phyloP scores from a whole-genome alignment of 2,113 vertebrate genomes.

The Terrapene triunguis region DNA sequence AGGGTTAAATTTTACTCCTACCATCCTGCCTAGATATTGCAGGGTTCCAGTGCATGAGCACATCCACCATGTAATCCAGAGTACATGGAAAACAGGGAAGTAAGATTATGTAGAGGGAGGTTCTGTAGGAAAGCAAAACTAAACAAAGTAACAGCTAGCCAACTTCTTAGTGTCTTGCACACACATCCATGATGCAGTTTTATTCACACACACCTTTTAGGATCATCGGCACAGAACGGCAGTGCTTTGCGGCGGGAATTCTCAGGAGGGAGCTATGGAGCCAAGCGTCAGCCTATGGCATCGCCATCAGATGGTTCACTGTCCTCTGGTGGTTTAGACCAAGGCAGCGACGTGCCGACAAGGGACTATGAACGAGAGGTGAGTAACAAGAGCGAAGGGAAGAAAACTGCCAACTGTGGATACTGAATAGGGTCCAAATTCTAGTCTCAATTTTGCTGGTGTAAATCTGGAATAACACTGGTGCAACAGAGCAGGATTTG shows the following conservation, averaged over 20 bases:
- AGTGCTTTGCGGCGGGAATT: conserved; percentile 92
- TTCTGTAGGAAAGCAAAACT: background rate
- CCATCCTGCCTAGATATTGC: background rate
- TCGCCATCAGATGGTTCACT: conserved; percentile 96
- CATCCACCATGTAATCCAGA: background rate
- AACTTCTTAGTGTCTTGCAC: background rate
- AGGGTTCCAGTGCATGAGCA: background rate
- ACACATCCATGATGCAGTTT: accelerated
- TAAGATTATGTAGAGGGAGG: background rate
- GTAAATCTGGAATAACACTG: background rate
- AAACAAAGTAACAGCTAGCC: background rate
- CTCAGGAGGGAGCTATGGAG: conserved; percentile 91
- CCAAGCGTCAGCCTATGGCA: conserved; percentile 92
- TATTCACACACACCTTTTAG: conserved; percentile 52
- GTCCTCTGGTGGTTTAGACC: conserved; percentile 95
- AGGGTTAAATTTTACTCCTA: background rate
- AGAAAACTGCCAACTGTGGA: accelerated
- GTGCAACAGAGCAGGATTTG: background rate
- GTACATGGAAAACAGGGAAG: background rate
- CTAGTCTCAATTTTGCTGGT: background rate
- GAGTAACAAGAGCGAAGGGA: background rate
- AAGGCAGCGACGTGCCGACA: conserved; percentile 88
- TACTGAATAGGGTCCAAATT: background rate
- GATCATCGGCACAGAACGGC: conserved; percentile 93
- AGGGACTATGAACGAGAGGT: conserved; percentile 97